A percentile compares a stretch with the other conserved stretches of the same genome.
These are phyloP conservation scores for Caenorhabditis briggsae DNA, from an alignment of 1,140 invertebrate species.

Conservation along the genomic window DNA sequence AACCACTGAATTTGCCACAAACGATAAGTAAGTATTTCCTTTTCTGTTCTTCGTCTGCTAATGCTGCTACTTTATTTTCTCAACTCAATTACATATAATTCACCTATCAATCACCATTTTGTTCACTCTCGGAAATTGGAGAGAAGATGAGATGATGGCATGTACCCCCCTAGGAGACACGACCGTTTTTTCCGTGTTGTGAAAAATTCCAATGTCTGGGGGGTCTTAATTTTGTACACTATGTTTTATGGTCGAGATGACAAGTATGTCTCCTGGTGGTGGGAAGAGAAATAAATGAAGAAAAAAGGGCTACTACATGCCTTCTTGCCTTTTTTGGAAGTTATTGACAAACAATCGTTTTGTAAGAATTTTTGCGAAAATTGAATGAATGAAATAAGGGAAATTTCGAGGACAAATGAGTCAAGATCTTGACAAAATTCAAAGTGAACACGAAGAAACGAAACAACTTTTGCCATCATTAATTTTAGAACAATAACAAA, in stretches of 20 bases:
- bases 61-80: background rate
- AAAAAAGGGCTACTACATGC: background rate
- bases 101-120: conserved; percentile 45
- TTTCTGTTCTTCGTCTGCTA: background rate
- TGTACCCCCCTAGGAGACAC: background rate
- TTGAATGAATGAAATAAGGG: background rate
- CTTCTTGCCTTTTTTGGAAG: background rate
- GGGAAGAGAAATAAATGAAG: conserved; percentile 14
- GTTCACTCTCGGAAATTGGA: conserved; percentile 38
- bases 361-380: background rate
- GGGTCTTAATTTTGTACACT: conserved; percentile 20
- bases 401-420: conserved; percentile 15
- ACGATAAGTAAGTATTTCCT: conserved; percentile 31
- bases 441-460: background rate
- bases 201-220: conserved; percentile 44
- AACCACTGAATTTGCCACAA: conserved; percentile 54
- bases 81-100: conserved; percentile 40
- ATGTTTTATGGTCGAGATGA: conserved; percentile 46
- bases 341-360: conserved; percentile 55
- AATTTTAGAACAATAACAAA: conserved; percentile 49
- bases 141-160: background rate
- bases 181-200: conserved; percentile 44
- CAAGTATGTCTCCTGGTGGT: conserved; percentile 30
- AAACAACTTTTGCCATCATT: conserved; percentile 22
- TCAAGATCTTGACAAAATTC: background rate